Percentiles rank a stretch among this genome's conserved stretches.
phyloP scores from a whole-genome alignment of 2,797 vertebrate species.

The Myotis vivesi region DNA sequence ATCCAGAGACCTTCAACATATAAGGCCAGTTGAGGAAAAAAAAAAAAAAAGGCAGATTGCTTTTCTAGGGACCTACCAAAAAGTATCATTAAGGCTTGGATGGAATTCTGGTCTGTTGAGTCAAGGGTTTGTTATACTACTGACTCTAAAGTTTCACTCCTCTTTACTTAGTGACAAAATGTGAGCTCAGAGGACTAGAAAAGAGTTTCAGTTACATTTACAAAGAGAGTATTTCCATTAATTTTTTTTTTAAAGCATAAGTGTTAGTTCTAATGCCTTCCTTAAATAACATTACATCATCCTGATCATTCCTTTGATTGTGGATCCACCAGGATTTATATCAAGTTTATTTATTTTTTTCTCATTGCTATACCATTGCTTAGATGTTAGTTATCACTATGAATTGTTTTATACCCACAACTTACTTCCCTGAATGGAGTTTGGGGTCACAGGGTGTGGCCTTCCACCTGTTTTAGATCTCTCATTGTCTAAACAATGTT shows the following conservation, averaged over 20 bases:
- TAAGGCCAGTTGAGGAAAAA: background rate
- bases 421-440: background rate
- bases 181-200: background rate
- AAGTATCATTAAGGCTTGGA: background rate
- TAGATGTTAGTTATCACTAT: background rate
- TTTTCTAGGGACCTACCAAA: background rate
- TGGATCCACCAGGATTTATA: background rate
- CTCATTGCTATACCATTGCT: background rate
- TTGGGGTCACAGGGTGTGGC: background rate
- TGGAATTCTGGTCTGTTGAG: background rate
- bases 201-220: background rate
- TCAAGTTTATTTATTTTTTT: background rate
- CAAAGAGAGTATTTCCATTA: background rate
- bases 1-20: background rate
- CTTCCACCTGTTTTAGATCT: background rate
- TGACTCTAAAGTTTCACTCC: background rate
- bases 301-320: background rate
- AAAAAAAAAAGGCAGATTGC: background rate
- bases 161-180: slow-evolving; percentile 28
- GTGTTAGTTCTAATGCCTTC: background rate
- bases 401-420: background rate
- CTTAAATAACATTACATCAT: background rate
- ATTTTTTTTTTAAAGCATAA: background rate
- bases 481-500: background rate
- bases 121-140: background rate